phyloP scores from a whole-genome alignment of 2,888 invertebrate genomes.

The Conus canariensis region DNA sequence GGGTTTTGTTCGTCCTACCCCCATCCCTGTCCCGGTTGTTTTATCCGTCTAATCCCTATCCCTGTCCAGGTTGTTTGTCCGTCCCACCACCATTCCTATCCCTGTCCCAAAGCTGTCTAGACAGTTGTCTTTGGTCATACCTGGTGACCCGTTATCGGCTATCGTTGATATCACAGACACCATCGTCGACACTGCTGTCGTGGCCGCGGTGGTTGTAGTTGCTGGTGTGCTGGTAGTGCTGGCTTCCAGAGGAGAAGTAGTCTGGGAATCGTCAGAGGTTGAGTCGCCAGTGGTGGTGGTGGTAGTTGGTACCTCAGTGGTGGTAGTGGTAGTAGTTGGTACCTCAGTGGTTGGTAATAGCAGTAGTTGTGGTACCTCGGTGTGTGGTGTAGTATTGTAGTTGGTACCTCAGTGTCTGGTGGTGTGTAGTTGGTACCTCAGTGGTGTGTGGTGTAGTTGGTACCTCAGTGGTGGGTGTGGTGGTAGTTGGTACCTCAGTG shows the following conservation, averaged over 20 bases:
- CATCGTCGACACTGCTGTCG: neutral
- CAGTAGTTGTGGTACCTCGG: neutral
- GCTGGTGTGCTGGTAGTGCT: neutral
- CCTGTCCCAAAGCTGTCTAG: too few relatives aligned
- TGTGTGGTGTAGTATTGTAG: neutral
- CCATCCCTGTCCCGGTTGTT: too few relatives aligned
- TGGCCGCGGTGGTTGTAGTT: neutral
- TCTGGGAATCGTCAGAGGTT: neutral
- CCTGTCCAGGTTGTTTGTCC: too few relatives aligned
- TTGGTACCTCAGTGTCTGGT: neutral
- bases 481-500: neutral
- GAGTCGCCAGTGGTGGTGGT: neutral
- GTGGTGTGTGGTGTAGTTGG: too few relatives aligned
- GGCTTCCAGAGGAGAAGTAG: neutral
- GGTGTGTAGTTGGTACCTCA: neutral
- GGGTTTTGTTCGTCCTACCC: too few relatives aligned
- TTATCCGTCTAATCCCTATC: too few relatives aligned
- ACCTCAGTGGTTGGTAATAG: neutral
- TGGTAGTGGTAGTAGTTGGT: too few relatives aligned
- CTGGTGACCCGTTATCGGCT: neutral
- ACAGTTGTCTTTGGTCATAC: neutral
- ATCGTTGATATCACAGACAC: neutral
- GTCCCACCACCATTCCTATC: too few relatives aligned
- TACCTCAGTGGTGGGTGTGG: neutral
- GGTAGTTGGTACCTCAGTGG: neutral